Conservation (phyloP, 2,888 invertebrate species). For the Agrypnus murinus region DNA sequence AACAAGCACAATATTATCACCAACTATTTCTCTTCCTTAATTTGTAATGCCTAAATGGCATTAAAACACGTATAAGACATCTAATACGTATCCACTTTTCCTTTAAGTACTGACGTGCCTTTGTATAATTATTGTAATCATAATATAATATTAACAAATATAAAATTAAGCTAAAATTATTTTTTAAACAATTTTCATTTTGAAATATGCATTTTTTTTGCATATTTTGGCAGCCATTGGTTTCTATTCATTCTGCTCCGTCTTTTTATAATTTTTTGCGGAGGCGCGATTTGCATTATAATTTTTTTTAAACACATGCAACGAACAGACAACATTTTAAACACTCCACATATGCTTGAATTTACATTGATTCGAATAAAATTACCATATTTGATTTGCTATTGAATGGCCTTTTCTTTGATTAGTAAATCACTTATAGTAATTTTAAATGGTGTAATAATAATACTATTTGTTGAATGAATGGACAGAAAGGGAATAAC, state of each 20-base stretch:
- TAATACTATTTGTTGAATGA: conserved; percentile 32
- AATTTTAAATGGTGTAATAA: conserved; percentile 29
- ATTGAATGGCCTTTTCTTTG: conserved; percentile 11
- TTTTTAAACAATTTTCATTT: not conserved
- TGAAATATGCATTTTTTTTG: conserved; percentile 34
- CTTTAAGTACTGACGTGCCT: conserved; percentile 34
- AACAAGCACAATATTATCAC: conserved; percentile 53
- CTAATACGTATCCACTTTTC: conserved; percentile 2
- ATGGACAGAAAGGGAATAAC: conserved; percentile 25
- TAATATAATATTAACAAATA: not conserved
- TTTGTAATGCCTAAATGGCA: conserved; percentile 26
- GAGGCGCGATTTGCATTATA: conserved; percentile 36
- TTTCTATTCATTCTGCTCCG: conserved; percentile 35
- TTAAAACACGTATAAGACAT: conserved; percentile 23
- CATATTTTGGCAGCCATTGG: conserved; percentile 49
- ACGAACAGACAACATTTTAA: conserved; percentile 44
- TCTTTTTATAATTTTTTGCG: conserved; percentile 28
- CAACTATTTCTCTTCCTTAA: conserved; percentile 42
- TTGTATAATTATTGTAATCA: not conserved
- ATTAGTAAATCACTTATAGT: conserved; percentile 37
- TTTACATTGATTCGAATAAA: conserved; percentile 41
- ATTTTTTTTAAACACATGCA: conserved; percentile 42
- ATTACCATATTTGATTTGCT: conserved; percentile 38
- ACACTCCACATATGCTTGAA: conserved; percentile 48
- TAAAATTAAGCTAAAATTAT: conserved; percentile 8